Base-by-base conservation (phyloP, 2,797 vertebrate species). In the Odontamblyopus lacepedii region DNA sequence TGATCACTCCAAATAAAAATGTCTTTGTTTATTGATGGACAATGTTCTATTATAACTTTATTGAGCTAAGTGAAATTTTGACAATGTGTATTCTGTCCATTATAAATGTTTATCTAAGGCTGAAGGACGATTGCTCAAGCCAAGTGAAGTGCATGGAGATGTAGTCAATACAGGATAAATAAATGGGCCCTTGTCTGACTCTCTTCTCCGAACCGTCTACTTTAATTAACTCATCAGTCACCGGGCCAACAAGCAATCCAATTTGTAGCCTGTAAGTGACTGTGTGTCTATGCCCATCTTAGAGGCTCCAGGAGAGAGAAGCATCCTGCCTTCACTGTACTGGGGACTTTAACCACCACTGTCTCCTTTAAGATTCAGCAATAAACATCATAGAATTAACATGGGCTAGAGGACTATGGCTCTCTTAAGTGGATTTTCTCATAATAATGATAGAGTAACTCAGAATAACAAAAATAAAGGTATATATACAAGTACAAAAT, bases 211-310 rank as follows among this genome's bases (percentile, higher is more conserved):
- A 84, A 85, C 73, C 86, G 83, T 87, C 87, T 60, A 73, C 76
- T 83, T 90, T 93, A 92, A 92, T 93, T 90, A 90, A 90, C 83
- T 91, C 84, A 85, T 93, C 90, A 86, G 82, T 88, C 88, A 87
- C 80, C 67, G 78, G 85, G 83, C 84, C 76, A 87, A 90, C 81
- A 85, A 91, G 87, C 79, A 84, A 89, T 90, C 79, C 83, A 83
- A 85, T 91, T 82, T 79, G 84, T 80, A 85, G 82, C 70, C 77
- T 70, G 80, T 79, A 88, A 85, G 81, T 85, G 73, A 88, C 83
- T 87, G 77, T 71, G 70, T 70, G 79, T 63, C 72, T 79, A 70
- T 78, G 70, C 72, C 83, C 70, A 76, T 88, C 84, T 81, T 60
- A 74, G 53, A 60, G 62, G 70, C 83, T 70, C 85, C 70, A 78